Percentiles rank a stretch among this genome's conserved stretches.
phyloP scores from a whole-genome alignment of 2,888 invertebrate species.

The Phyllotreta striolata region DNA sequence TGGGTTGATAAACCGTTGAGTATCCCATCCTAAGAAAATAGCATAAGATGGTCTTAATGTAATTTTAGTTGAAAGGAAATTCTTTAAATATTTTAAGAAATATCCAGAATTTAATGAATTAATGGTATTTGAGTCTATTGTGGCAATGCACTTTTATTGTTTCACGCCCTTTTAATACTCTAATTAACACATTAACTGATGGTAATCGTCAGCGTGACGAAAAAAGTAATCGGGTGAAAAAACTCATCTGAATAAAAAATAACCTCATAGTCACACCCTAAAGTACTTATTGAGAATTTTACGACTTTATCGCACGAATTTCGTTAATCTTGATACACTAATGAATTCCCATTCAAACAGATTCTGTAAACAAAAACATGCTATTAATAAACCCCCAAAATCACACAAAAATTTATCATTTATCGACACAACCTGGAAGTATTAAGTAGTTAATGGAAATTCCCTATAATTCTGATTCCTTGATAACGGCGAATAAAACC shows the following conservation, averaged over 20 bases:
- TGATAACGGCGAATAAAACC: slow-evolving; percentile 3
- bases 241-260: slow-evolving; percentile 7
- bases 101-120: no score
- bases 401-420: no score
- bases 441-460: background rate
- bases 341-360: slow-evolving; percentile 9
- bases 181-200: background rate
- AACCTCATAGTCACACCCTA: slow-evolving; percentile 7
- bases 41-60: no score
- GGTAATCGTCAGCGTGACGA: background rate
- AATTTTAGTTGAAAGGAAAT: no score
- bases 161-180: no score
- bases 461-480: background rate
- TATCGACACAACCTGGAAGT: no score
- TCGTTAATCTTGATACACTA: slow-evolving; percentile 12
- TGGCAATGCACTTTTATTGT: no score
- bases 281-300: background rate
- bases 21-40: no score
- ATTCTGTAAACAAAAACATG: background rate
- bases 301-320: slow-evolving; percentile 9
- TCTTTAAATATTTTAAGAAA: no score
- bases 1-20: no score
- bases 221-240: slow-evolving; percentile 7
- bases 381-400: no score
- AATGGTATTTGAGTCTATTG: no score